These are phyloP conservation scores for Bryconaethiops microstoma DNA, from an alignment of 2,797 vertebrate species.

Conservation along the genomic window DNA sequence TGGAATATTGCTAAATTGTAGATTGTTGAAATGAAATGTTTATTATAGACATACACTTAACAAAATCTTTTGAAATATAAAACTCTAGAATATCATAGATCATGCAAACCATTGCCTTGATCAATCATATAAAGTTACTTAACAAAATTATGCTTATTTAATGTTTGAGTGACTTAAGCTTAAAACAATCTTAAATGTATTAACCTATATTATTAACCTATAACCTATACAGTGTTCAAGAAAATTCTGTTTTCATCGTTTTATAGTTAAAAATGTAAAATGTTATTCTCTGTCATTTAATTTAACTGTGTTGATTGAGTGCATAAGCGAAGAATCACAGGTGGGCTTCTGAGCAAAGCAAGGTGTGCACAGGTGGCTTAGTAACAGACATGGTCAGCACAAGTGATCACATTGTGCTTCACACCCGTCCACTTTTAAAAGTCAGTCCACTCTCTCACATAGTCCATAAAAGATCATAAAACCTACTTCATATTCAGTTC, in stretches of 20 bases:
- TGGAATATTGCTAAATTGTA: neutral
- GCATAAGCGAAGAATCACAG: neutral
- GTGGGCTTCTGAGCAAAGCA: neutral
- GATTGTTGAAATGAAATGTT: neutral
- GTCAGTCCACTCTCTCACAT: neutral
- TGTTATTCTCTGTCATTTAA: no score
- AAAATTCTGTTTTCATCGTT: no score
- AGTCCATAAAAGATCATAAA: neutral
- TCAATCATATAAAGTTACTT: no score
- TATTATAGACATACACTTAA: neutral
- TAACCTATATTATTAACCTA: no score
- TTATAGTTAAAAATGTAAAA: no score
- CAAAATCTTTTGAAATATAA: neutral
- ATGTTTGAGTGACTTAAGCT: no score
- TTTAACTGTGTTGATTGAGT: neutral
- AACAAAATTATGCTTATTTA: no score
- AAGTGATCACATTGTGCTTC: neutral
- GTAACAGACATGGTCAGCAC: neutral
- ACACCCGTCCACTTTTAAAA: conserved; percentile 6
- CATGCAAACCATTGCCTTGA: no score
- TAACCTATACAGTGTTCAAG: no score
- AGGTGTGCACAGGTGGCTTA: neutral
- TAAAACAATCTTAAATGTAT: no score
- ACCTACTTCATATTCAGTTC: neutral
- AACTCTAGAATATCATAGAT: neutral